phyloP scores from a whole-genome alignment of 1,140 invertebrate species.

The Zeugodacus cucurbitae region DNA sequence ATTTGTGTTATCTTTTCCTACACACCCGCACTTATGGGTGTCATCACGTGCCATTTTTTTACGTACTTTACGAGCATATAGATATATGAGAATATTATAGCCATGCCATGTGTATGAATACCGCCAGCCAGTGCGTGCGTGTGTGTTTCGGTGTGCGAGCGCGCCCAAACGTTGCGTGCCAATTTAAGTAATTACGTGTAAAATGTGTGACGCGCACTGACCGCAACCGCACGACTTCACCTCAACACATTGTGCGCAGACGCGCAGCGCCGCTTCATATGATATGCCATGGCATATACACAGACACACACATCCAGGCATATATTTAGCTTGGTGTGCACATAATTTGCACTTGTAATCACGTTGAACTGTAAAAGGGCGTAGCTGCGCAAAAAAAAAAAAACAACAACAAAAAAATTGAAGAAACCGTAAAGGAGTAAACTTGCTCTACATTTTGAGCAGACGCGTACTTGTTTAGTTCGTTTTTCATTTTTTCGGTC shows the following conservation, averaged over 20 bases:
- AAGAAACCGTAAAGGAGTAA: neutral
- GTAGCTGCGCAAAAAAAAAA: neutral
- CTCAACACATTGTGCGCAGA: neutral
- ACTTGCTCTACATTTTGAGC: neutral
- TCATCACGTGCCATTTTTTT: neutral
- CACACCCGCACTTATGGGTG: neutral
- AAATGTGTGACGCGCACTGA: conserved; percentile 37
- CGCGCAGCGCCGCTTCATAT: neutral
- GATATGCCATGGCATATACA: neutral
- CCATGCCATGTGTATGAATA: neutral
- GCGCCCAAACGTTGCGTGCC: conserved; percentile 31
- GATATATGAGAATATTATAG: neutral
- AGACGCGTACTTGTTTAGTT: neutral
- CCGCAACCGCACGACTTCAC: conserved; percentile 30
- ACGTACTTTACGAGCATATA: neutral
- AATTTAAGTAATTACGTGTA: conserved; percentile 37
- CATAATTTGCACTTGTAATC: conserved; percentile 35
- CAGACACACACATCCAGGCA: neutral
- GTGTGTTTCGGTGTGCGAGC: neutral
- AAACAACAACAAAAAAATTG: neutral
- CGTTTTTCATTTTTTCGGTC: neutral
- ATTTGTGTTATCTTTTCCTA: neutral
- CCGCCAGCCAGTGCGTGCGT: neutral
- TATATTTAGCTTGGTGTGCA: neutral
- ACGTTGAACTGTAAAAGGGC: conserved; percentile 2